Percentiles rank a stretch among this genome's conserved stretches.
Evolutionary conservation across 2,888 invertebrate species (phyloP).

Genomic region (Drosophila niveifrons): DNA sequence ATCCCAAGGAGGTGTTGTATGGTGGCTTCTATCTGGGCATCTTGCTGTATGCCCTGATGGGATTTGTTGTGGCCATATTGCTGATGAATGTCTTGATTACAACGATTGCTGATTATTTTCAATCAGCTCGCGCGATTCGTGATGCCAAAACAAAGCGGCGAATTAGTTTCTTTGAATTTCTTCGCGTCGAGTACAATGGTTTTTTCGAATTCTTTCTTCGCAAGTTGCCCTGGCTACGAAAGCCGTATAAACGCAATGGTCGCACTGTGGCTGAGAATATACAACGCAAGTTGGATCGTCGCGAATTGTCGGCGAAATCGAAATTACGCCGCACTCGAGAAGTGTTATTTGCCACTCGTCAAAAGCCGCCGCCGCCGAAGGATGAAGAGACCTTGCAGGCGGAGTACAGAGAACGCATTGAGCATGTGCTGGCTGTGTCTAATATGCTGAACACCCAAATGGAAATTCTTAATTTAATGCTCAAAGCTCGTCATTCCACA

Average conservation of each 20-base stretch:
- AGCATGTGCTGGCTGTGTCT: conserved; percentile 11
- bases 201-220: background rate
- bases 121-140: conserved; percentile 41
- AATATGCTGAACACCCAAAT: conserved; percentile 46
- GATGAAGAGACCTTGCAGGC: conserved; percentile 22
- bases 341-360: background rate
- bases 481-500: conserved; percentile 6
- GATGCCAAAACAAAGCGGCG: conserved; percentile 5
- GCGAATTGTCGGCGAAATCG: background rate
- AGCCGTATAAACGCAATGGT: conserved; percentile 18
- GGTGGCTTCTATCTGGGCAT: conserved; percentile 77
- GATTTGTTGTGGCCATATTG: conserved; percentile 73
- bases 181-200: conserved; percentile 57
- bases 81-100: conserved; percentile 81
- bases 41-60: conserved; percentile 70
- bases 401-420: conserved; percentile 37
- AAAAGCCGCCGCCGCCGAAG: background rate
- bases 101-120: conserved; percentile 75
- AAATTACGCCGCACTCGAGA: background rate
- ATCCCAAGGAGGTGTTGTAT: conserved; percentile 61
- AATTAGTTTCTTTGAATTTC: conserved; percentile 74
- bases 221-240: background rate
- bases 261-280: conserved; percentile 62
- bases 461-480: conserved; percentile 45
- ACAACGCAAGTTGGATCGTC: conserved; percentile 15